Evolutionary conservation across 1,140 invertebrate genomes (phyloP).

Genomic region (Philopotamus ludificatus): DNA sequence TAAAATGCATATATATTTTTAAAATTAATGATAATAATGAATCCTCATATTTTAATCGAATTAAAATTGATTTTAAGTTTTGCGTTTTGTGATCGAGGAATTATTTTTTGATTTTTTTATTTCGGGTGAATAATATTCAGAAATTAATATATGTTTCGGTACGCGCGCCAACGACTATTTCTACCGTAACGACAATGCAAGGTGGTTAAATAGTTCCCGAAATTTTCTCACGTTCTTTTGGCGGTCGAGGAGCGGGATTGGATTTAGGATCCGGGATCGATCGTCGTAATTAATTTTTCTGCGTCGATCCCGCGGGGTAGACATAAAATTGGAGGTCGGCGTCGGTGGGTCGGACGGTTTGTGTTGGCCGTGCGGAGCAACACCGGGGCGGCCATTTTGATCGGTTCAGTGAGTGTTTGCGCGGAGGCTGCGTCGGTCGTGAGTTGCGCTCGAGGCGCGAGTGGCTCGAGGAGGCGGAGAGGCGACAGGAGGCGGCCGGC

Average conservation of each 20-base stretch:
- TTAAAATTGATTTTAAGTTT: background rate
- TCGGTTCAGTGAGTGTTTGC: slow-evolving; percentile 33
- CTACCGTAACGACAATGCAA: slow-evolving; percentile 24
- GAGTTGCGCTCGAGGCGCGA: background rate
- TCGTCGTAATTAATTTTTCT: too few species aligned
- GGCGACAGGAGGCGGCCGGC: background rate
- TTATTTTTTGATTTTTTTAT: background rate
- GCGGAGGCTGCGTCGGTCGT: background rate
- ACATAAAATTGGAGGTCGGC: background rate
- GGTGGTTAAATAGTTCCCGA: slow-evolving; percentile 35
- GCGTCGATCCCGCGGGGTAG: too few species aligned
- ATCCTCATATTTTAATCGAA: background rate
- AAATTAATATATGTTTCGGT: background rate
- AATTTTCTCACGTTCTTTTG: slow-evolving; percentile 41
- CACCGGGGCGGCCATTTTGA: slow-evolving; percentile 40
- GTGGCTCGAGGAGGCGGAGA: background rate
- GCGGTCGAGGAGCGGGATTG: background rate
- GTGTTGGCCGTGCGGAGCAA: slow-evolving; percentile 26
- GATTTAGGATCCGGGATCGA: too few species aligned
- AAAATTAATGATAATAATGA: background rate
- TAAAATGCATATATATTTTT: background rate
- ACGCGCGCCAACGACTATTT: background rate
- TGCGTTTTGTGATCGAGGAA: background rate
- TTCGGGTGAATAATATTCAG: background rate
- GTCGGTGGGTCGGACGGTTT: background rate